Conservation (phyloP, 2,888 invertebrate genomes). For the Augiades crinisus region DNA sequence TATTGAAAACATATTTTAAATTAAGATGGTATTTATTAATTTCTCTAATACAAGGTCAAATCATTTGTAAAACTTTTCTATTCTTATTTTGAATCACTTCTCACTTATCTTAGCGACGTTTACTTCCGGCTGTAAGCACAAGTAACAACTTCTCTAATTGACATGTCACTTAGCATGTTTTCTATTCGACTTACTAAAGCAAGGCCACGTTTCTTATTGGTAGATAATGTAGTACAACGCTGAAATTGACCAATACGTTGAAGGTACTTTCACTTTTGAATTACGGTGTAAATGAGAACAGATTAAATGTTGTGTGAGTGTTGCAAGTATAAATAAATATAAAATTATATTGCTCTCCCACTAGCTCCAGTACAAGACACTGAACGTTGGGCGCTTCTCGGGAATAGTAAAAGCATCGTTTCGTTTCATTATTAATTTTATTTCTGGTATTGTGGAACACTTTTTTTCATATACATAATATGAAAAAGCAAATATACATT, state of each 20-base stretch:
- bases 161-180: conserved; percentile 43
- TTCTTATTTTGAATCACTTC: conserved; percentile 28
- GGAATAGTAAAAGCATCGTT: no score
- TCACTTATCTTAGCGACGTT: conserved; percentile 31
- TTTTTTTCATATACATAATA: no score
- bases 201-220: conserved; percentile 46
- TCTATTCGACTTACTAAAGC: conserved; percentile 25
- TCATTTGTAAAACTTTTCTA: conserved; percentile 45
- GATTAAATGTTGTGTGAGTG: conserved; percentile 12
- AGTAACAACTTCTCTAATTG: conserved; percentile 35
- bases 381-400: no score
- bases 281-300: conserved; percentile 25
- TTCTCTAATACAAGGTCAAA: conserved; percentile 42
- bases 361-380: no score
- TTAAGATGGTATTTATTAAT: conserved; percentile 36
- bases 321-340: conserved; percentile 29
- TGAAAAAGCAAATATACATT: background rate
- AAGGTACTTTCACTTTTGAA: conserved; percentile 54
- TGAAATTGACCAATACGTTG: conserved; percentile 41
- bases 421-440: no score
- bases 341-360: no score
- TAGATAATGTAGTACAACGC: background rate
- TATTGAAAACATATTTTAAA: conserved; percentile 52
- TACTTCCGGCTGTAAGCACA: conserved; percentile 38
- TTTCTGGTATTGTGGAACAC: no score